phyloP scores from a whole-genome alignment of 2,113 vertebrate species.

The Siniperca chuatsi region DNA sequence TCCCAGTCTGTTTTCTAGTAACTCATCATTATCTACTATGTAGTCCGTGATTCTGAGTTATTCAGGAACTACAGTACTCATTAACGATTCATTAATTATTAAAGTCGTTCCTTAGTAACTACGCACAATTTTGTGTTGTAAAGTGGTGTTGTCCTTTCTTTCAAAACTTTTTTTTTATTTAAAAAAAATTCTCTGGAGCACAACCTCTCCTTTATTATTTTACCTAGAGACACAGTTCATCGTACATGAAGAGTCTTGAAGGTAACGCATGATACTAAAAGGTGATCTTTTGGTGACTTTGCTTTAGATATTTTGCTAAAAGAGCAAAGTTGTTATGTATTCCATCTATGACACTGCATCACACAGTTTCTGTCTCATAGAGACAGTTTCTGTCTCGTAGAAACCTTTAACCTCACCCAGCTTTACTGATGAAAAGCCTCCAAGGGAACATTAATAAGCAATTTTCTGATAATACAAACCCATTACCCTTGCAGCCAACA shows the following conservation, averaged over 20 bases:
- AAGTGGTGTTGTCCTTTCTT: no score
- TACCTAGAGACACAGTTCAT: conserved; percentile 36
- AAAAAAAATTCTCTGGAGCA: conserved; percentile 49
- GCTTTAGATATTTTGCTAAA: conserved; percentile 45
- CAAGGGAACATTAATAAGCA: conserved; percentile 63
- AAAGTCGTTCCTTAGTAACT: neutral
- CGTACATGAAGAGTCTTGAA: conserved; percentile 38
- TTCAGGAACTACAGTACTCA: no score
- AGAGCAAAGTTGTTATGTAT: conserved; percentile 10
- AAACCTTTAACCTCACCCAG: conserved; percentile 39
- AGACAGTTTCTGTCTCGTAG: neutral
- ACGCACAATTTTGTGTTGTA: no score
- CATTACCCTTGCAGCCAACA: conserved; percentile 50
- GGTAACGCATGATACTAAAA: conserved; percentile 33
- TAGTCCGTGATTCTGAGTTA: no score
- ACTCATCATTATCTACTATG: neutral
- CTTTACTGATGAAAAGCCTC: conserved; percentile 64
- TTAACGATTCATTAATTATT: neutral
- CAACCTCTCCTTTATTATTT: conserved; percentile 63
- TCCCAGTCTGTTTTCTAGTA: neutral
- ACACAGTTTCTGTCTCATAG: conserved; percentile 19
- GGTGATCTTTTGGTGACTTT: conserved; percentile 51
- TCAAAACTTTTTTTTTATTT: no score
- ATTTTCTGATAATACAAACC: conserved; percentile 69
- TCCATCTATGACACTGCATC: conserved; percentile 34